Evolutionary conservation across 35 echinoderm and acorn worm species (phyloP), one percentile per base, ranked within the genome.

Genomic region (Ophioderma brevispina): DNA sequence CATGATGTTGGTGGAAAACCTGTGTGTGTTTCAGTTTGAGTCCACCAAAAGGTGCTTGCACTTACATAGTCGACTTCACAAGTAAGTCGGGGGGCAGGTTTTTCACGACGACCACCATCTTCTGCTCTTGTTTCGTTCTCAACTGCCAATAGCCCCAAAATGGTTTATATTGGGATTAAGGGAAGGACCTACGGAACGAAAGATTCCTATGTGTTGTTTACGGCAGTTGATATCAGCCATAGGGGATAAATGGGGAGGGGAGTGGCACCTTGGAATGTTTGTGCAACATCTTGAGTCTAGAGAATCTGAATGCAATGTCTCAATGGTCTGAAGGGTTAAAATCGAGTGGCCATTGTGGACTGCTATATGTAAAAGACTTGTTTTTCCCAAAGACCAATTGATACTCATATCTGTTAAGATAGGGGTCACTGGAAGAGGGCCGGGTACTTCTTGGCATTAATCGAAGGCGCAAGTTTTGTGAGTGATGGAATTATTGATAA

Each of bases 61-160:
- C 87, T n/a, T n/a, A n/a, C n/a, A n/a, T 0, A n/a, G 56, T 81
- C 23, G 77, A n/a, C 79, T 33, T 80, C 79, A 35, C 87, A 89
- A 33, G 40, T 41, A 89, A 89, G 30, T 55, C 87, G 1, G 87
- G n/a, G n/a, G n/a, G n/a, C n/a, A 3, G 31, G 31, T 81, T 4
- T 33, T 89, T 39, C 87, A 89, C 38, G n/a, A n/a, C n/a, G n/a
- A n/a, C n/a, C n/a, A n/a, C 87, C 87, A 81, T 89, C 87, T 18
- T 89, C 87, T 13, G 42, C n/a, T n/a, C 87, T 18, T 38, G 81
- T 13, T 28, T 33, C 36, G 78, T 78, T 18, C 79, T 89, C n/a
- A n/a, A 77, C 37, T 31, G 33, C n/a, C n/a, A n/a, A n/a, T n/a
- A 32, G 36, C 37, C 59, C 87, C 87, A 3, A 38, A 32, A 33